Conservation (phyloP, 2,888 invertebrate genomes). For the Melieria omissa region DNA sequence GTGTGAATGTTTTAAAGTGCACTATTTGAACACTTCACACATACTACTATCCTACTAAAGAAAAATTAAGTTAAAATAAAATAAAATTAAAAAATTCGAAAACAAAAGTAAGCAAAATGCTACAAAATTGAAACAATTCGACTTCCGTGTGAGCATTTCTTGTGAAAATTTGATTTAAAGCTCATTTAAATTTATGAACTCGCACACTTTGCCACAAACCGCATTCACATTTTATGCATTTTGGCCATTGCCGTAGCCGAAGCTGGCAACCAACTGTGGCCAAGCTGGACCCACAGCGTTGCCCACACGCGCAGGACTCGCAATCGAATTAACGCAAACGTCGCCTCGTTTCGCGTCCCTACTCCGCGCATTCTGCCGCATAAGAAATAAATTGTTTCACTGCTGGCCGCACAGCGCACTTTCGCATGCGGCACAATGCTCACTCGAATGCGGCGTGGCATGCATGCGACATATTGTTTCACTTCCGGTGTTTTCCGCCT, state of each 20-base stretch:
- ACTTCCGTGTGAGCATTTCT: too few species aligned
- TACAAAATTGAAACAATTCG: too few species aligned
- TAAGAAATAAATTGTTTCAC: slow-evolving; percentile 26
- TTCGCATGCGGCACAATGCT: slow-evolving; percentile 21
- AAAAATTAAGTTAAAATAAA: neutral
- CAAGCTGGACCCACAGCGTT: slow-evolving; percentile 21
- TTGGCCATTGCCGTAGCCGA: slow-evolving; percentile 21
- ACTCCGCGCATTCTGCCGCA: neutral
- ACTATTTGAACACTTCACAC: too few species aligned
- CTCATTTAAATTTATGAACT: slow-evolving; percentile 36
- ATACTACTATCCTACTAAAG: too few species aligned
- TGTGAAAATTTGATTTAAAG: slow-evolving; percentile 23
- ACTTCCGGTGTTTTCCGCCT: slow-evolving; percentile 23
- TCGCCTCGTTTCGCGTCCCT: slow-evolving; percentile 8
- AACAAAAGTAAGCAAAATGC: neutral
- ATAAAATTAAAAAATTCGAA: slow-evolving; percentile 5
- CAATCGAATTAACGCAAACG: slow-evolving; percentile 27
- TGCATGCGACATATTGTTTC: slow-evolving; percentile 31
- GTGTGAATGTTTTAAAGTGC: too few species aligned
- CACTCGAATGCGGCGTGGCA: slow-evolving; percentile 14
- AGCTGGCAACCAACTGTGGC: slow-evolving; percentile 18
- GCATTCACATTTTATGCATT: slow-evolving; percentile 33
- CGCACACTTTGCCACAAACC: slow-evolving; percentile 21
- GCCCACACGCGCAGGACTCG: slow-evolving; percentile 11
- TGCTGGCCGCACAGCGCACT: slow-evolving; percentile 4